Base-by-base conservation (phyloP, 1,140 invertebrate genomes). In the Phortica variegata region DNA sequence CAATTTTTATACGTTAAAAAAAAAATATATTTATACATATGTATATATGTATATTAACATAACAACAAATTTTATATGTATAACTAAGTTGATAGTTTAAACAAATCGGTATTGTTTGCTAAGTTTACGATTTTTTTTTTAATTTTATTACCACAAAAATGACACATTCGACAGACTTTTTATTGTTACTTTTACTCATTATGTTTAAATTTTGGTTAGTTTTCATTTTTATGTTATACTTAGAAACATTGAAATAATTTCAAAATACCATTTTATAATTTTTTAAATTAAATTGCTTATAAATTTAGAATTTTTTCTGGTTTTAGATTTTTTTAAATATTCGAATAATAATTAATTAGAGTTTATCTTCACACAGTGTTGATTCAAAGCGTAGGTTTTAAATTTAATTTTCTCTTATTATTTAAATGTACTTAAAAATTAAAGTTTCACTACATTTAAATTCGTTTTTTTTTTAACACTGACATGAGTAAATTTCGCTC, bases 261-360 rank as follows among this genome's bases (percentile, higher is more conserved):
- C n/a, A n/a, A n/a, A n/a, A n/a, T n/a, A n/a, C n/a, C n/a, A n/a
- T n/a, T 52, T 48, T 43, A 40, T 20, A 37, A 44, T 62, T 68
- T 60, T 66, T 60, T 63, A 68, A 63, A 63, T 63, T 57, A 54
- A 68, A 71, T 71, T 71, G 66, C 68, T 71, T 71, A 49, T 63
- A 63, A 61, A 63, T 71, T 71, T 72, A 71, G 66, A 71, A 71
- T 71, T 39, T 31, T 57, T 47, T 49, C 54, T 36, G 21, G 43
- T 34, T 43, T 40, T n/a, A n/a, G n/a, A 3, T n/a, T 44, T 44
- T 44, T 44, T 33, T 19, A 13, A 44, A n/a, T 31, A 15, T 18
- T 38, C 12, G 16, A 15, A 15, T 38, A 12, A 38, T 23, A 31
- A 33, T 16, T 18, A 40, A 40, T 43, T 37, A 10, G 16, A 13